Base-by-base conservation (phyloP, 1,140 invertebrate species). In the Cydia fagiglandana region DNA sequence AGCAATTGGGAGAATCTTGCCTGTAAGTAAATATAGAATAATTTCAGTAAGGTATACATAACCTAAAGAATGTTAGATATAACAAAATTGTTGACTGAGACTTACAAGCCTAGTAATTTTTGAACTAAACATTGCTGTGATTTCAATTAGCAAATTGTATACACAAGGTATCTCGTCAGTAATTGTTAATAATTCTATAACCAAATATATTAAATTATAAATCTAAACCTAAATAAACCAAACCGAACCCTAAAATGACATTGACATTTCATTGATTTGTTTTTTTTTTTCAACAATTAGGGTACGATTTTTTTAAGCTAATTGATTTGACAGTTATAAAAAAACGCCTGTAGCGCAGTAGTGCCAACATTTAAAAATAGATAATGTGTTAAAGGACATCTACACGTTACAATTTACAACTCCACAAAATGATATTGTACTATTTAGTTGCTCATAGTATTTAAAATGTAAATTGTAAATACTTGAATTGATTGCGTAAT, bases 81-180 rank as follows among this genome's bases (percentile, higher is more conserved):
- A 75, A 17, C 2, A 24, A 12, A 24, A 38, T 70, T 70, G 13
- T 41, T 70, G 15, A 17, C 56, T 61, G 34, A 70, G 15, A 64
- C 75, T 75, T 68, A 75, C 75, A 13, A 47, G 17, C 13, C 6
- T 75, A n/a, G n/a, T 66, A 17, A 66, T 34, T 68, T 45, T 38
- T 68, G 64, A 13, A 47, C 75, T 47, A 15, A 64, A 75, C 75
- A 75, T 75, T 66, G 38, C 5, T 9, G 13, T 9, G 1, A 20
- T 17, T 13, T 17, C 24, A 50, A 53, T 17, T 10, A 61, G 20
- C 0, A 10, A 61, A 61, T 7, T 24, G 56, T 61, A 24, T 24
- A 24, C n/a, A 56, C 6, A 61, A 24, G 9, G 12, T 61, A 61
- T 61, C n/a, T 7, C 9, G 6, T 61, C 56, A 24, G 17, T 17